Evolutionary conservation across 2,888 invertebrate species (phyloP).

Genomic region (Drosophila mulleri): DNA sequence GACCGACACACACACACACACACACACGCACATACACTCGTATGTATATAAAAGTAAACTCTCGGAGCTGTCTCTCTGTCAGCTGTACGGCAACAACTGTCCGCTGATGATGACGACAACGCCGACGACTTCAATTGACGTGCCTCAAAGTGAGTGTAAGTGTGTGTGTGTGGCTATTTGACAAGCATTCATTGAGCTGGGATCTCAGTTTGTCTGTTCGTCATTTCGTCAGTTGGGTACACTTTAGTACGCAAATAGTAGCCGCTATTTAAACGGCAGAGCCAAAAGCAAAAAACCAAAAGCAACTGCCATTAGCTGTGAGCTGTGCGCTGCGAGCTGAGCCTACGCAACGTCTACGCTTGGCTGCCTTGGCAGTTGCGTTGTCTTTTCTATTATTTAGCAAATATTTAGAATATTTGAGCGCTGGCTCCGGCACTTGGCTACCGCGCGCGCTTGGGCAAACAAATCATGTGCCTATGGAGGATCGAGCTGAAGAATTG

Average conservation of each 20-base stretch:
- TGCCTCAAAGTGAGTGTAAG: conserved; percentile 6
- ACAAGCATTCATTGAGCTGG: conserved; percentile 36
- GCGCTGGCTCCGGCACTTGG: conserved; percentile 61
- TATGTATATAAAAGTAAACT: conserved; percentile 24
- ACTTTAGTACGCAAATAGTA: conserved; percentile 76
- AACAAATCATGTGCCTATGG: conserved; percentile 70
- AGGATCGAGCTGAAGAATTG: conserved; percentile 40
- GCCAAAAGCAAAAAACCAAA: background rate
- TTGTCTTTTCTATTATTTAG: conserved; percentile 75
- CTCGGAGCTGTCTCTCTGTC: conserved; percentile 28
- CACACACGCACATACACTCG: no score
- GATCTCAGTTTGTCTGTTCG: conserved; percentile 27
- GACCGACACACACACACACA: conserved; percentile 6
- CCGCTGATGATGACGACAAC: conserved; percentile 25
- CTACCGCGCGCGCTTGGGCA: conserved; percentile 72
- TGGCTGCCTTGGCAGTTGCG: conserved; percentile 25
- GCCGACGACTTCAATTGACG: conserved; percentile 40
- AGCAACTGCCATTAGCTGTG: conserved; percentile 66
- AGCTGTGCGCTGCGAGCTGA: conserved; percentile 29
- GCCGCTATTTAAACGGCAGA: conserved; percentile 59
- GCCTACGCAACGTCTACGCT: conserved; percentile 35
- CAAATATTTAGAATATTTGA: conserved; percentile 79
- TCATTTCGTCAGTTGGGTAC: conserved; percentile 56
- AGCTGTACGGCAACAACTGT: conserved; percentile 22
- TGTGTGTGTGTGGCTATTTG: conserved; percentile 22